Percentiles rank a stretch among this genome's conserved stretches.
Conservation (phyloP, 2,888 invertebrate genomes). For the Ernsta delagoae region DNA sequence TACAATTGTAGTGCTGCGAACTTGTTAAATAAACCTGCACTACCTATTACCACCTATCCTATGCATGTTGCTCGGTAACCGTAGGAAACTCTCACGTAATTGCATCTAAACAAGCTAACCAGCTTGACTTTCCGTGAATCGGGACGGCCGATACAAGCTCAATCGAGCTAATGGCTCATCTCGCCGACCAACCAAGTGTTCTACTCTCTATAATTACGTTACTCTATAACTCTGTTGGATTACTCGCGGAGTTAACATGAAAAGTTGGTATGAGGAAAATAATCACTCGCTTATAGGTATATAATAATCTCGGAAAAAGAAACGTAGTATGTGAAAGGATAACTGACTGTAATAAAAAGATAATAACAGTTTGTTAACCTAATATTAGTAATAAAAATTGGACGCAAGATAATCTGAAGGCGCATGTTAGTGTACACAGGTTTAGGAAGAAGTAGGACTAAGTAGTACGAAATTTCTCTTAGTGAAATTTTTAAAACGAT, state of each 20-base stretch:
- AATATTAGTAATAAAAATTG: no score
- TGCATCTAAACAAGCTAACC: slow-evolving; percentile 24
- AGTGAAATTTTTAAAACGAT: neutral
- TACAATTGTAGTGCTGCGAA: neutral
- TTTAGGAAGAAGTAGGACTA: no score
- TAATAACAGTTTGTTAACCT: no score
- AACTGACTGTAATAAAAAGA: no score
- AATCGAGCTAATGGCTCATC: slow-evolving; percentile 27
- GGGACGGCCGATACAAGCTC: slow-evolving; percentile 18
- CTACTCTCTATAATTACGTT: slow-evolving; percentile 22
- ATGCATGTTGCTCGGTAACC: neutral
- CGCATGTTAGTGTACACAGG: no score
- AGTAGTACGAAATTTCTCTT: neutral
- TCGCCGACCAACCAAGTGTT: slow-evolving; percentile 10
- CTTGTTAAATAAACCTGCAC: neutral
- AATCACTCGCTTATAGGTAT: neutral
- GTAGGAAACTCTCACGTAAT: slow-evolving; percentile 12
- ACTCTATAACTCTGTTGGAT: neutral
- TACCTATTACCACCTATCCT: no score
- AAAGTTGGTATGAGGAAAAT: neutral
- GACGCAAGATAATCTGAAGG: no score
- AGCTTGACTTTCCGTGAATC: slow-evolving; percentile 14
- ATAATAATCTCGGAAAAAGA: neutral
- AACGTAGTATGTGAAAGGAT: no score
- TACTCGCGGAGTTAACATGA: neutral